phyloP scores from a whole-genome alignment of 1,140 invertebrate species.

The Tetranychus urticae region DNA sequence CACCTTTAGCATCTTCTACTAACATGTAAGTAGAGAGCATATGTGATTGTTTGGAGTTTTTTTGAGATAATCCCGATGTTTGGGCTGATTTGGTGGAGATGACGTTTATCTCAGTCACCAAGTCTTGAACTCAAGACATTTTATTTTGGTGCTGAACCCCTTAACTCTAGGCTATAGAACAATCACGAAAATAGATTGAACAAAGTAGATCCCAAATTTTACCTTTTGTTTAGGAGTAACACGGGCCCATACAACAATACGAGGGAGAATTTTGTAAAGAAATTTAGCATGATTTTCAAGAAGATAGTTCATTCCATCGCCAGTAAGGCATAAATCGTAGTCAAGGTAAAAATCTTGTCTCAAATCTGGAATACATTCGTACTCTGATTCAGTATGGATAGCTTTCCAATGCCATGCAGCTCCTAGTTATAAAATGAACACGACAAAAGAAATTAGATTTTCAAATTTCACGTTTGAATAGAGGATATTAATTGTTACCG shows the following conservation, averaged over 20 bases:
- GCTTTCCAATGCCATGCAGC: constrained; percentile 49
- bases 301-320: constrained; percentile 56
- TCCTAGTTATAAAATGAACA: constrained; percentile 10
- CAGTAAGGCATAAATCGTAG: constrained; percentile 80
- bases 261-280: constrained; percentile 47
- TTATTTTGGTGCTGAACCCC: too few species aligned
- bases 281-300: constrained; percentile 34
- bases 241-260: constrained; percentile 68
- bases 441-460: not conserved
- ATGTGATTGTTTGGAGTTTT: too few species aligned
- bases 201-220: not conserved
- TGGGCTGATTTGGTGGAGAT: too few species aligned
- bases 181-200: too few species aligned
- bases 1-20: too few species aligned
- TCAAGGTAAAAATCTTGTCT: constrained; percentile 3
- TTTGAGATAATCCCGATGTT: too few species aligned
- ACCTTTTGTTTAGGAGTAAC: constrained; percentile 84
- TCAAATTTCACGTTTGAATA: not conserved
- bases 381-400: constrained; percentile 40
- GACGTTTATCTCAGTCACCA: too few species aligned
- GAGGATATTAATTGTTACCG: not conserved
- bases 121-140: too few species aligned
- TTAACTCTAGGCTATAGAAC: too few species aligned
- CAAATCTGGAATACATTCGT: constrained; percentile 19
- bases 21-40: too few species aligned